phyloP scores from a whole-genome alignment of 2,113 vertebrate species.

The Atractosteus spatula region DNA sequence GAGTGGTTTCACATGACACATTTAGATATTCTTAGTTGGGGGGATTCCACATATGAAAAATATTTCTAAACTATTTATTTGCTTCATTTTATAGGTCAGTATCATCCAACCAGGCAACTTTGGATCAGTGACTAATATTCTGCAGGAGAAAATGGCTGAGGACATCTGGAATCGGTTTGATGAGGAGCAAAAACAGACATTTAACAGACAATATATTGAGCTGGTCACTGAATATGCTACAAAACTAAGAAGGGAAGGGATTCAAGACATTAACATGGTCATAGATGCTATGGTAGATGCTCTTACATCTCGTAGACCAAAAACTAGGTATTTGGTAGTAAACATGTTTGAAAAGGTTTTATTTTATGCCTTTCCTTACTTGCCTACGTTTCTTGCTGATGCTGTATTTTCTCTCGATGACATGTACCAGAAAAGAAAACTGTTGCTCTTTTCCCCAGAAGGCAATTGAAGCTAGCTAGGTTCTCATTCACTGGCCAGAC shows the following conservation, averaged over 20 bases:
- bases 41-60: no score
- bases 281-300: conserved; percentile 67
- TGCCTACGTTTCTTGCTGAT: no score
- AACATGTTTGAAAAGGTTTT: not conserved
- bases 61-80: no score
- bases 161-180: conserved; percentile 67
- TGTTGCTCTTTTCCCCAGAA: no score
- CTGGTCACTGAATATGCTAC: conserved; percentile 56
- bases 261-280: conserved; percentile 44
- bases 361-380: no score
- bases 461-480: no score
- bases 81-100: conserved; percentile 55
- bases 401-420: no score
- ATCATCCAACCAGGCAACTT: conserved; percentile 77
- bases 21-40: no score
- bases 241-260: conserved; percentile 46
- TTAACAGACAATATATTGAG: conserved; percentile 59
- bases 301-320: conserved; percentile 51
- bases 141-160: conserved; percentile 37
- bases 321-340: conserved; percentile 58
- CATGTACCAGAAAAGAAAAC: no score
- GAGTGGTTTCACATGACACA: no score
- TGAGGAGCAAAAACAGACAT: conserved; percentile 46
- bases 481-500: no score
- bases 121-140: conserved; percentile 65